Evolutionary conservation across 2,113 vertebrate genomes (phyloP).

Genomic region (Sebastes fasciatus): DNA sequence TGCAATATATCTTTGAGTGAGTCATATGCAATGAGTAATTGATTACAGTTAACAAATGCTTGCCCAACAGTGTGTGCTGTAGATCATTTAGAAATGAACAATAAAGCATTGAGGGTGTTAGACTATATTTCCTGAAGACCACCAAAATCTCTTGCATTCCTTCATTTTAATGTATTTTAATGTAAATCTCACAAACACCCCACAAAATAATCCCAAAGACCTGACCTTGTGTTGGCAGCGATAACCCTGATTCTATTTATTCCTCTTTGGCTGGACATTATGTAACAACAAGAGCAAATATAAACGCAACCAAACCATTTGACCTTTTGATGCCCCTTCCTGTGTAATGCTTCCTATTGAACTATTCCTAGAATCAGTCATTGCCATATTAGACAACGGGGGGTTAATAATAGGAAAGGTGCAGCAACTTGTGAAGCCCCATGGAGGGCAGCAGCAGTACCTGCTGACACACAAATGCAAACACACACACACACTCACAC

Average conservation of each 20-base stretch:
- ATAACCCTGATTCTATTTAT: not conserved
- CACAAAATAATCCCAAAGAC: not conserved
- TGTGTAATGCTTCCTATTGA: not conserved
- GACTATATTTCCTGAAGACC: not conserved
- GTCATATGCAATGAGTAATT: no score
- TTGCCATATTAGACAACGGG: not conserved
- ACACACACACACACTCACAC: not conserved
- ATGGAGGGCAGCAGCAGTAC: slow-evolving; percentile 62
- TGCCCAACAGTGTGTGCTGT: not conserved
- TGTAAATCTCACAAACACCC: not conserved
- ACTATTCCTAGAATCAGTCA: slow-evolving; percentile 13
- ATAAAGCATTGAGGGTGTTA: not conserved
- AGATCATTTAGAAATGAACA: not conserved
- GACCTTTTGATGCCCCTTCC: not conserved
- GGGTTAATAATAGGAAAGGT: slow-evolving; percentile 24
- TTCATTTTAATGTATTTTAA: not conserved
- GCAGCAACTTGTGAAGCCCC: slow-evolving; percentile 51
- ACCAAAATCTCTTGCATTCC: not conserved
- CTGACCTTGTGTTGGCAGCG: slow-evolving; percentile 3
- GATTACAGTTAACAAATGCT: no score
- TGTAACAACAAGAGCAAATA: not conserved
- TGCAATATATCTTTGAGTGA: no score
- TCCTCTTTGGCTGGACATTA: slow-evolving; percentile 2
- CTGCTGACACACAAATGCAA: slow-evolving; percentile 34
- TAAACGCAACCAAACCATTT: not conserved